Evolutionary conservation across 2,113 vertebrate species (phyloP), one percentile per base, ranked within the genome.

Genomic region (Polypterus senegalus): DNA sequence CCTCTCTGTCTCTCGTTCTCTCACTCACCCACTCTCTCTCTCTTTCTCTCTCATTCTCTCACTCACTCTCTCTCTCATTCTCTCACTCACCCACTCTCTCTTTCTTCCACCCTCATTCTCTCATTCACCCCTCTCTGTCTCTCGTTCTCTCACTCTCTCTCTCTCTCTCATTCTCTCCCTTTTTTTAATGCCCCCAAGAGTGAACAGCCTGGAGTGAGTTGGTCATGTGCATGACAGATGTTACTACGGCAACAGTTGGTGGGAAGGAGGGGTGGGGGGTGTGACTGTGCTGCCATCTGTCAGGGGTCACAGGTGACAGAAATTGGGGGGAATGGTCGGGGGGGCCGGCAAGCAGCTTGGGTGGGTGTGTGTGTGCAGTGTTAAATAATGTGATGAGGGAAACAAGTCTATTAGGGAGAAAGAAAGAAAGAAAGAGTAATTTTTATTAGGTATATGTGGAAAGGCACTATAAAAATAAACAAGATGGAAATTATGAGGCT

Each of bases 221-320:
- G 51, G n/a, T 60, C 55, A 72, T 56, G 64, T 59, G 43, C 46
- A 81, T 77, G 79, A 85, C 86, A 88, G 86, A 88, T 88, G 86
- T 83, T 83, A 79, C 69, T 77, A 73, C 71, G 83, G 82, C 86
- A 88, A 88, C 86, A 59, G 57, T 59, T 60, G 58, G 51, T 65
- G 63, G 46, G 11, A 57, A 55, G 51, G 44, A 56, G 63, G 10
- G 10, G 9, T 58, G 57, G 48, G 46, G 75, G 83, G 86, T 77
- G 78, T 79, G 75, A 78, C 78, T 84, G 75, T 65, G 71, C 73
- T 55, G 73, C 86, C 86, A 88, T 88, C 86, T 88, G 86, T 81
- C 81, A 75, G 79, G 81, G 83, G 84, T 86, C 82, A 88, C 81
- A 77, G 70, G 56, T 57, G n/a, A 57, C 56, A 44, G 4, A 7